Base-by-base conservation (phyloP, 2,888 invertebrate species). In the Mythimna ferrago region DNA sequence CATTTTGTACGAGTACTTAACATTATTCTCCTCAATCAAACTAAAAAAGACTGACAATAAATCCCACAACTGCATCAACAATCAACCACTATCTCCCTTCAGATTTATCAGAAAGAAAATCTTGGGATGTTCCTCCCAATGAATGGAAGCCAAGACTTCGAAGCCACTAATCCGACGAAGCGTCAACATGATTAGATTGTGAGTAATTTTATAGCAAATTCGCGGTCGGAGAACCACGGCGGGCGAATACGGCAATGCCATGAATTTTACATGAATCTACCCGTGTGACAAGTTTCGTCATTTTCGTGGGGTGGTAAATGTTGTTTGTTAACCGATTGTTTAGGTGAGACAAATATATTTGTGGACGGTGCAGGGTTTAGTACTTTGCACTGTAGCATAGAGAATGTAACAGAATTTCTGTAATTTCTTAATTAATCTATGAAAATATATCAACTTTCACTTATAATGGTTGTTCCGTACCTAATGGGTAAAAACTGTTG, bases 221-320 rank as follows among this genome's bases (percentile, higher is more conserved):
- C 93, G 86, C 89, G 88, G 86, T 87, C 84, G 82, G 86, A 86
- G 89, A 88, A 87, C 88, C 89, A 87, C 88, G 87, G 79, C 84
- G 85, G 85, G 84, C 78, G 84, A 83, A 89, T 87, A 84, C 87
- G 88, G 88, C 82, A 83, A 76, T 71, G 89, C 78, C 92, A 95
- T 95, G 95, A 95, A 95, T 95, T 94, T 95, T 94, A 94, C 94
- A 95, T 95, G 95, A 95, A 93, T 89, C 89, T 85, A 86, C 83
- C 85, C 83, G 85, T 89, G 91, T 91, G 92, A 92, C 92, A 90
- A 89, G 90, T 88, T 88, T 82, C 89, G 90, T 92, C 94, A 92
- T 93, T 93, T 92, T 90, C 87, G 87, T 87, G 81, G 84, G 86
- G 85, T 84, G 85, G 89, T 87, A 85, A 89, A 81, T 86, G 88